Evolutionary conservation across 2,797 vertebrate genomes (phyloP), one percentile per base, ranked within the genome.

Genomic region (Premnoplex brunnescens): DNA sequence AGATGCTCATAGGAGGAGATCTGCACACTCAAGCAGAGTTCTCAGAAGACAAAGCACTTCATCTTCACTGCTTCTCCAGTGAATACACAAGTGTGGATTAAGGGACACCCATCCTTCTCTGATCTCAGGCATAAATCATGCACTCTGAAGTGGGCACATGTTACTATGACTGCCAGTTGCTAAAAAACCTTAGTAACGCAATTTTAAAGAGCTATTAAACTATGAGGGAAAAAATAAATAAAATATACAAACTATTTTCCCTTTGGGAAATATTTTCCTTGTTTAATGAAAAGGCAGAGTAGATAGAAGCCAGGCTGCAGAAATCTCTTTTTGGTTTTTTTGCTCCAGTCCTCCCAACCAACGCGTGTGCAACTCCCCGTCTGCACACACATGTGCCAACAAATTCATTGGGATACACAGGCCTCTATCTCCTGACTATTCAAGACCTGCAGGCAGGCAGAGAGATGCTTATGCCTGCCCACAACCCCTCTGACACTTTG

Each of bases 291-390:
- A 66, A 83, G 17, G 7, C 19, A 82, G 17, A 62, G 11, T 5
- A 17, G 22, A 71, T 17, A 54, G 52, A 46, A 48, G 9, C 9
- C 2, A 2, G 48, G 13, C 27, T 77, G 32, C 30, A 62, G 72
- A 73, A 69, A 52, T 19, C 2, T 23, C 13, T 12, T 28, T 77
- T 64, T 19, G 51, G 46, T 52, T 37, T 6, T 67, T 63, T 76
- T 32, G n/a, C 17, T 15, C 24, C 36, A 36, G 0, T 23, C 2
- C 5, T 26, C 26, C 10, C 46, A 44, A 0, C 2, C 18, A 67
- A 16, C 2, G 7, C 27, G 12, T 8, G 3, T 7, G 11, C 30
- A 60, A 16, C 6, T 66, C 16, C 12, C 9, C 26, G 64, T 54
- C 37, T 58, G 24, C 30, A 49, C 28, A 59, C 11, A 3, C 6